Evolutionary conservation across 2,888 invertebrate species (phyloP), one percentile per base, ranked within the genome.

Genomic region (Metacarcinus magister): DNA sequence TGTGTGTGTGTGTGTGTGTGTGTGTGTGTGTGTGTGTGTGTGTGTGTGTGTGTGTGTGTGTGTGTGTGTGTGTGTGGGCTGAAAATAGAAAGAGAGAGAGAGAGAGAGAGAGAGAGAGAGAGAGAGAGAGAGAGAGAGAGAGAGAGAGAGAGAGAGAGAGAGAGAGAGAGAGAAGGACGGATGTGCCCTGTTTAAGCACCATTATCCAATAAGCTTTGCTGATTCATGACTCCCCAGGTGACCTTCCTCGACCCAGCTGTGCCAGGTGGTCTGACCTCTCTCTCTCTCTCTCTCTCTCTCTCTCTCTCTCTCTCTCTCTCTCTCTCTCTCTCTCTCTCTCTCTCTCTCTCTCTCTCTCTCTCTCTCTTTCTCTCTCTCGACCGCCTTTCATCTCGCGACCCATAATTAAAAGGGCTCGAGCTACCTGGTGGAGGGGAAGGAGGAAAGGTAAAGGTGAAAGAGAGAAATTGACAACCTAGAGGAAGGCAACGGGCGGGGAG

Each of bases 121-220:
- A 90, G 90, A 44, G 90, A 90, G 90, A 44, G 90, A 44, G 90
- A 90, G 90, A 44, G 44, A 44, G 44, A 44, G 90, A 43, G 90
- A 43, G 90, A 90, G 43, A 44, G 90, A 90, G 39, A 89, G 44
- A 89, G 44, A 43, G 89, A 43, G 89, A 43, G 89, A 89, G 89
- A 89, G 44, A 43, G 89, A 89, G 44, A 89, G 39, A 43, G 44
- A 89, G 39, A 43, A 28, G 82, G 82, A 82, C 82, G 82, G 82
- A 82, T 82, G 82, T 82, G 82, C 32, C 82, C 82, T 82, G 82
- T 82, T 82, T 82, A 82, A 82, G 32, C 10, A 82, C 82, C 82
- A 82, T 82, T 82, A 82, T 82, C 82, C 82, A 82, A 82, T 82
- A 82, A 82, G 82, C 82, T 82, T 82, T 32, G 82, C 82, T 82